Evolutionary conservation across 2,888 invertebrate species (phyloP).

Genomic region (Salticus scenicus): DNA sequence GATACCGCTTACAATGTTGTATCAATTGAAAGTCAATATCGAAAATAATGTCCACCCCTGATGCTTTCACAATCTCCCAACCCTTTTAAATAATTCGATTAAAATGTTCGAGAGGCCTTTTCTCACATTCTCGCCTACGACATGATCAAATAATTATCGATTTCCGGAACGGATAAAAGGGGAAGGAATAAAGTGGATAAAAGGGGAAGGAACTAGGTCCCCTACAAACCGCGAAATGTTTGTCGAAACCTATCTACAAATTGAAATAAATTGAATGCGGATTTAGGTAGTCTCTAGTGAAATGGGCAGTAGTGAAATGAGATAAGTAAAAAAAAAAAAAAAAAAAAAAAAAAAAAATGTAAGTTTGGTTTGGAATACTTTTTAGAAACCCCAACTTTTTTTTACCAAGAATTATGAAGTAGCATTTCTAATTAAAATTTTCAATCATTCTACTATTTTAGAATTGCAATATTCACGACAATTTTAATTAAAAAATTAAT

Average conservation of each 20-base stretch:
- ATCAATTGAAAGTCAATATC: no score
- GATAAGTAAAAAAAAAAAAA: not conserved
- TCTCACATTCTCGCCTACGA: not conserved
- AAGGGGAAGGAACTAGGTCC: not conserved
- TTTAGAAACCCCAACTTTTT: no score
- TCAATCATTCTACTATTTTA: no score
- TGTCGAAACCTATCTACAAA: constrained; percentile 28
- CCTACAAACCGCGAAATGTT: not conserved
- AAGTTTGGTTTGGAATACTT: no score
- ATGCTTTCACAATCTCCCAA: not conserved
- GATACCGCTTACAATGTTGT: no score
- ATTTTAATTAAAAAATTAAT: no score
- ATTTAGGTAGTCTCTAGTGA: not conserved
- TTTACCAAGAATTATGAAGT: no score
- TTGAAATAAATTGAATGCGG: constrained; percentile 57
- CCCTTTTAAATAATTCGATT: not conserved
- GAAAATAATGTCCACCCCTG: no score
- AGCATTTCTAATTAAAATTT: no score
- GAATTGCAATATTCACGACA: no score
- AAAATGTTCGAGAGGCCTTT: not conserved
- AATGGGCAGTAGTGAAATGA: not conserved
- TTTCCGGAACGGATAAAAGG: not conserved
- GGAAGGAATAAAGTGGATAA: not conserved
- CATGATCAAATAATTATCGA: constrained; percentile 7
- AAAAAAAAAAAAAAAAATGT: not conserved